Conservation (phyloP, 2,113 vertebrate species). For the Dunckerocampus dactyliophorus region DNA sequence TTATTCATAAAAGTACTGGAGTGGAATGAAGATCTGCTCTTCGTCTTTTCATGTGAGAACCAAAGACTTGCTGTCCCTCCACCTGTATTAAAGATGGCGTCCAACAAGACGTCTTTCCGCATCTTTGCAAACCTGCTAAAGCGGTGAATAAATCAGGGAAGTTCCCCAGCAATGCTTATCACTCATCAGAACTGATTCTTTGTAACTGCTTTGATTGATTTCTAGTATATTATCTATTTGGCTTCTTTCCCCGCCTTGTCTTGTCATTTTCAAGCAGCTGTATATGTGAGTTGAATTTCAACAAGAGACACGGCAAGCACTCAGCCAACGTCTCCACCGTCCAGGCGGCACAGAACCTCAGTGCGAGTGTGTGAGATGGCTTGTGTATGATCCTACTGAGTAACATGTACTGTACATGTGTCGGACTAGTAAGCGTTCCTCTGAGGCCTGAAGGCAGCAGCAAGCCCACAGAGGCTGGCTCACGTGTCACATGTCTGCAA, state of each 20-base stretch:
- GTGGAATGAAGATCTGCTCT: slow-evolving; percentile 44
- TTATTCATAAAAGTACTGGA: slow-evolving; percentile 10
- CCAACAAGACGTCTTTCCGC: neutral
- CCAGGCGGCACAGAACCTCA: slow-evolving; percentile 17
- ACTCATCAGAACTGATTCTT: neutral
- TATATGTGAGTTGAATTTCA: slow-evolving; percentile 24
- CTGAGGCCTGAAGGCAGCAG: slow-evolving; percentile 32
- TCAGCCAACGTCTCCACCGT: slow-evolving; percentile 7
- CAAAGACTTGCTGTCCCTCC: slow-evolving; percentile 58
- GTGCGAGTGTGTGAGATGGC: slow-evolving; percentile 23
- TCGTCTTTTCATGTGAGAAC: slow-evolving; percentile 40
- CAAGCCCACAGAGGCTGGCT: slow-evolving; percentile 36
- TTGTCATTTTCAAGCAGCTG: slow-evolving; percentile 12
- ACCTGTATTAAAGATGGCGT: slow-evolving; percentile 24
- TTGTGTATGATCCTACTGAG: slow-evolving; percentile 23
- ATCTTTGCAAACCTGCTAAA: neutral
- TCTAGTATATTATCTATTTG: neutral
- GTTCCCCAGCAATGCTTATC: slow-evolving; percentile 8
- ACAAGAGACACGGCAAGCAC: slow-evolving; percentile 16
- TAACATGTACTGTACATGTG: slow-evolving; percentile 12
- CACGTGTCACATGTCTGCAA: slow-evolving; percentile 49
- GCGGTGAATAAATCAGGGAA: slow-evolving; percentile 10
- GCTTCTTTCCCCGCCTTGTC: neutral
- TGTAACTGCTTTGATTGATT: neutral
- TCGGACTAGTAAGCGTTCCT: slow-evolving; percentile 23